These are phyloP conservation scores for Drosophila putrida DNA, from an alignment of 2,888 invertebrate species.

Conservation along the genomic window DNA sequence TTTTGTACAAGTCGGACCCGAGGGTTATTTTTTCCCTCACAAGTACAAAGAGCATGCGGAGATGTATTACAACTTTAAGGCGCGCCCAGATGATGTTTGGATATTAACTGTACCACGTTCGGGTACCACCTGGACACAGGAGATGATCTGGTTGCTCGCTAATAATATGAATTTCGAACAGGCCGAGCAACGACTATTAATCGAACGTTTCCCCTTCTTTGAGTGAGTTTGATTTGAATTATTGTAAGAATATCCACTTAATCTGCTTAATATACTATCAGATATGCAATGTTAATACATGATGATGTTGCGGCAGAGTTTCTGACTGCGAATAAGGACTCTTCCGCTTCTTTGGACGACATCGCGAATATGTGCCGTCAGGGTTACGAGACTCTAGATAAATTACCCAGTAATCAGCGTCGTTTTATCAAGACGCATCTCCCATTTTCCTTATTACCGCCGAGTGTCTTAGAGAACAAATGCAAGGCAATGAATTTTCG, in stretches of 20 bases:
- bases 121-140: constrained; percentile 92
- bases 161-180: constrained; percentile 90
- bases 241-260: neutral
- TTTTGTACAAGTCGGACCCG: constrained; percentile 91
- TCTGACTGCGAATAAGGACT: constrained; percentile 87
- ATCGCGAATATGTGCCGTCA: constrained; percentile 88
- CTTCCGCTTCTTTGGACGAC: constrained; percentile 86
- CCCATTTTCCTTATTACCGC: constrained; percentile 91
- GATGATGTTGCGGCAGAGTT: constrained; percentile 88
- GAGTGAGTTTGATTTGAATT: constrained; percentile 87
- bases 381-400: constrained; percentile 87
- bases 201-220: constrained; percentile 91
- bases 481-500: constrained; percentile 85
- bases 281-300: constrained; percentile 90
- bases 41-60: constrained; percentile 89
- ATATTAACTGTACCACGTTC: constrained; percentile 92
- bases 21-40: constrained; percentile 91
- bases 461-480: constrained; percentile 86
- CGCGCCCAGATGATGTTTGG: constrained; percentile 90
- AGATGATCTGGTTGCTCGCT: constrained; percentile 92
- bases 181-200: constrained; percentile 87
- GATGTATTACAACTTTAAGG: constrained; percentile 90
- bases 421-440: constrained; percentile 89
- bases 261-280: constrained; percentile 80
- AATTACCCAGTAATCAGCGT: constrained; percentile 68